phyloP scores from a whole-genome alignment of 2,113 vertebrate species.

The Hemibagrus wyckioides region DNA sequence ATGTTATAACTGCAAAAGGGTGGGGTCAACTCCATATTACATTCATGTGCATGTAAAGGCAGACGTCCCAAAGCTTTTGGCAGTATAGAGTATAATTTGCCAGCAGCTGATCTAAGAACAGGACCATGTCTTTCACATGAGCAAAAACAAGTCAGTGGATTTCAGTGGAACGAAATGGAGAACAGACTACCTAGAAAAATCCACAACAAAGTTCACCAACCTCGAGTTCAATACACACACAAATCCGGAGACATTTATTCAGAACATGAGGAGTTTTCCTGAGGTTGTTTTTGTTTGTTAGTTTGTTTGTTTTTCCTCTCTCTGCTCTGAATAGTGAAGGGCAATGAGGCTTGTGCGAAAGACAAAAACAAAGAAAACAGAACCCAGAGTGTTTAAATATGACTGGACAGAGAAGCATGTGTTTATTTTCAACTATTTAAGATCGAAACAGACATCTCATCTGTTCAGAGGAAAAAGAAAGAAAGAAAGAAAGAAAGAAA shows the following conservation, averaged over 20 bases:
- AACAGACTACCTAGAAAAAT: no score
- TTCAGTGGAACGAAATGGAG: no score
- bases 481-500: background rate
- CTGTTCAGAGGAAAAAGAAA: background rate
- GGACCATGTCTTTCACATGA: no score
- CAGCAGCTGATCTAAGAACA: no score
- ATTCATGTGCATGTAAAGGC: no score
- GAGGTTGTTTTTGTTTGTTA: background rate
- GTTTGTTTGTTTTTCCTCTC: background rate
- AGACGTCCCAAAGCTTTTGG: no score
- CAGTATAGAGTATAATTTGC: no score
- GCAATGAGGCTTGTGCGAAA: background rate
- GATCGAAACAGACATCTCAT: background rate
- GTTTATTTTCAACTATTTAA: background rate
- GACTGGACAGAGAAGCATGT: background rate
- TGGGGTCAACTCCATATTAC: no score
- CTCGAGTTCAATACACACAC: no score
- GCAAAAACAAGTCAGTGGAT: no score
- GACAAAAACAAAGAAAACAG: background rate
- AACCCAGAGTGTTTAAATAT: background rate
- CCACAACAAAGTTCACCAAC: no score
- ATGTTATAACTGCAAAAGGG: no score
- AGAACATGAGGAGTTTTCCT: background rate
- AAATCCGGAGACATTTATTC: background rate
- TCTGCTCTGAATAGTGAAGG: background rate